Percentiles rank a stretch among this genome's conserved stretches.
These are phyloP conservation scores for Probaryconus sp. DNA, from an alignment of 1,140 invertebrate genomes.

Conservation along the genomic window DNA sequence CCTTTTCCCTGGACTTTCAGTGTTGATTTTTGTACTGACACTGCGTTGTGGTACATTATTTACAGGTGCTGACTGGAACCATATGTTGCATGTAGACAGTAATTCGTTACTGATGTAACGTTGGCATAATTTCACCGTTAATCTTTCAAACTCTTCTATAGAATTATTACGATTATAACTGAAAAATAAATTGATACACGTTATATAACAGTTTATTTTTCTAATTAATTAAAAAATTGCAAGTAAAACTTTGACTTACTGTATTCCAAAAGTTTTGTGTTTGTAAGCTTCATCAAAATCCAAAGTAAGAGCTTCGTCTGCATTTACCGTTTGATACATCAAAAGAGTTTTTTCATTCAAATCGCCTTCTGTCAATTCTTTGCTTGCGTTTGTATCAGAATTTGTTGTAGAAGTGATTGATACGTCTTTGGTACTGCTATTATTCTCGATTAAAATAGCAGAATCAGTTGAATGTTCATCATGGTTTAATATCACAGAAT, in stretches of 20 bases:
- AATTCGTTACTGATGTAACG: conserved; percentile 83
- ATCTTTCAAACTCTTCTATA: conserved; percentile 81
- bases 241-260: conserved; percentile 81
- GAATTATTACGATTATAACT: conserved; percentile 82
- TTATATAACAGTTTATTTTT: too few species aligned
- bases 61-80: conserved; percentile 76
- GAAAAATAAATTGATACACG: conserved; percentile 52
- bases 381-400: conserved; percentile 36
- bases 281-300: conserved; percentile 79
- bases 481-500: background rate
- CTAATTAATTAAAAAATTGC: too few species aligned
- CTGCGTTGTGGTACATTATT: conserved; percentile 79
- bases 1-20: conserved; percentile 83
- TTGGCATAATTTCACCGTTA: conserved; percentile 80
- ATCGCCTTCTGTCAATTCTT: conserved; percentile 34
- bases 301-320: conserved; percentile 69
- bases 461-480: conserved; percentile 45
- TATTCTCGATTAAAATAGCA: conserved; percentile 16
- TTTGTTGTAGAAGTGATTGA: conserved; percentile 39
- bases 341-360: conserved; percentile 32
- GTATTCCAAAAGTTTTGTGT: conserved; percentile 82
- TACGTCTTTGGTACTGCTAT: conserved; percentile 24
- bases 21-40: conserved; percentile 77
- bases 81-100: conserved; percentile 82
- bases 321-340: conserved; percentile 62